Evolutionary conservation across 2,797 vertebrate genomes (phyloP), one percentile per base, ranked within the genome.

Genomic region (Antennarius maculatus): DNA sequence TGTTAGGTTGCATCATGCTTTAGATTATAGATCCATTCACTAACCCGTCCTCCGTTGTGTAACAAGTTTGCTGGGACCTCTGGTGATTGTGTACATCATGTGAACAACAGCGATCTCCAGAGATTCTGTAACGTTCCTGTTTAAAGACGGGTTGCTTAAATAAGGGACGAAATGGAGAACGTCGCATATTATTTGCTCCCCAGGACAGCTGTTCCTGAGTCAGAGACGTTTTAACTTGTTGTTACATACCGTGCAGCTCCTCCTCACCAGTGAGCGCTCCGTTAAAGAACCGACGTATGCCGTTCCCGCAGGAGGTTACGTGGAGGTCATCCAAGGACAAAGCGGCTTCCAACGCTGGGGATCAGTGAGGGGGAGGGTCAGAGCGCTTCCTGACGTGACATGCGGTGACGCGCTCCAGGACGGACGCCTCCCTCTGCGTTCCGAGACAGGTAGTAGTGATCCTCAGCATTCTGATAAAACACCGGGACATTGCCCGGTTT

Each of bases 21-120:
- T 13, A 17, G 31, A 28, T 34, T 31, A 50, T 6, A 16, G 5
- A 2, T 14, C 0, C 46, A 15, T 11, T 16, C 61, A 53, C 85
- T 74, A 78, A 97, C 96, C 97, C 94, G 96, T 96, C 85, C 96
- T 94, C 81, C 96, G 94, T 77, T 98, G 97, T 76, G 97, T 97
- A 68, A 95, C 95, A 29, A 97, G 93, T 91, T 96, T 98, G 93
- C 96, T 98, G 91, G 97, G 96, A 83, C 97, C 96, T 91, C 95
- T 92, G 66, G 92, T 96, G 83, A 98, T 94, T 73, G 96, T 97
- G 94, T 97, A 97, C 97, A 98, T 98, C 91, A 91, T 95, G 94
- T 82, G 93, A 75, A 31, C 77, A 67, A 62, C 83, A 3, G 43
- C 1, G 52, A 62, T 61, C 45, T 59, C 46, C 39, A 61, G 41